Conservation (phyloP, 2,888 invertebrate genomes). For the Calameuta filiformis region DNA sequence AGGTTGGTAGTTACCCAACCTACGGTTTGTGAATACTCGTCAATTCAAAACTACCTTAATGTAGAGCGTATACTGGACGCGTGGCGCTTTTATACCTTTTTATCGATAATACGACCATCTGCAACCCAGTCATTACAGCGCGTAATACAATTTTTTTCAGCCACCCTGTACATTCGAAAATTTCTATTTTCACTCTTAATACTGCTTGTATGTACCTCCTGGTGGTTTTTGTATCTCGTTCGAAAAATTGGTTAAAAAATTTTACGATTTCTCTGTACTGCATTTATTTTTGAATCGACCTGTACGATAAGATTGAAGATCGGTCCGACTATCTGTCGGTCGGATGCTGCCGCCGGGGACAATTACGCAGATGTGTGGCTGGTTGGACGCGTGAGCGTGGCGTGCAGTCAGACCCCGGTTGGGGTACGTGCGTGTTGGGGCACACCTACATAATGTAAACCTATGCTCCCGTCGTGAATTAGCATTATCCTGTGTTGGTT, state of each 20-base stretch:
- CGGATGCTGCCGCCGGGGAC: slow-evolving; percentile 65
- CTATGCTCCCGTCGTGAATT: slow-evolving; percentile 47
- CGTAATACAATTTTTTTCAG: neutral
- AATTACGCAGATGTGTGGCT: slow-evolving; percentile 65
- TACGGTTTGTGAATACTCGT: slow-evolving; percentile 40
- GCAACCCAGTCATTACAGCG: neutral
- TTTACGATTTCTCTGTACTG: neutral
- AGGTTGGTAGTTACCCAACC: slow-evolving; percentile 48
- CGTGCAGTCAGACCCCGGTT: slow-evolving; percentile 34
- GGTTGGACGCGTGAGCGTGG: slow-evolving; percentile 47
- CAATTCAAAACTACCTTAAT: slow-evolving; percentile 45
- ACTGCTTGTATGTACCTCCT: neutral
- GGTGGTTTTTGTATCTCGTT: neutral
- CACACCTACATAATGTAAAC: slow-evolving; percentile 39
- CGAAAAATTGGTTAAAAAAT: neutral
- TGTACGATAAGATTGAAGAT: slow-evolving; percentile 43
- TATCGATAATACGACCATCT: neutral
- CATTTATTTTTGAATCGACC: slow-evolving; percentile 36
- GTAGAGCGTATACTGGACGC: neutral
- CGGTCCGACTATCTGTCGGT: slow-evolving; percentile 30
- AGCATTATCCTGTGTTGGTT: slow-evolving; percentile 43
- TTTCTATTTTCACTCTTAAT: neutral
- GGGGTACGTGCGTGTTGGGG: slow-evolving; percentile 23
- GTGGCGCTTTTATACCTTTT: neutral
- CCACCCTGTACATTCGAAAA: neutral